These are phyloP conservation scores for Ypsolopha sequella DNA, from an alignment of 2,888 invertebrate genomes.

Conservation along the genomic window DNA sequence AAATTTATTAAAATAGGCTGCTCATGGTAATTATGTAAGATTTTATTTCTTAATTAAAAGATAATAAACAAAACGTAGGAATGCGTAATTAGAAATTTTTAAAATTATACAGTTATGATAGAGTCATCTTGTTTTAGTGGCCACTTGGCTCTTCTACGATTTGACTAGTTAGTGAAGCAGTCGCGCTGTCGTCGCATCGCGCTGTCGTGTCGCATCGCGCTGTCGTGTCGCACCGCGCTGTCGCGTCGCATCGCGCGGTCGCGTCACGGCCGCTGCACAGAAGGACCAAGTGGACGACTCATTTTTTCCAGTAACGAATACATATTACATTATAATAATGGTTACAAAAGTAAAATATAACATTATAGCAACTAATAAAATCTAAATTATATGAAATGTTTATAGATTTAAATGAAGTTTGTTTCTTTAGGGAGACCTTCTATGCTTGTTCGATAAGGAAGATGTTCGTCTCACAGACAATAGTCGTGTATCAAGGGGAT, in stretches of 20 bases:
- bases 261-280: constrained; percentile 11
- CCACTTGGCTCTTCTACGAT: constrained; percentile 31
- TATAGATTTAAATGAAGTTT: constrained; percentile 67
- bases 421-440: constrained; percentile 64
- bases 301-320: constrained; percentile 64
- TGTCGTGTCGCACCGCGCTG: constrained; percentile 8
- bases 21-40: constrained; percentile 68
- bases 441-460: constrained; percentile 57
- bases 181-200: not conserved
- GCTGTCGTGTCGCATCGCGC: constrained; percentile 1
- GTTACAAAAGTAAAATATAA: constrained; percentile 70
- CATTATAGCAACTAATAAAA: constrained; percentile 69
- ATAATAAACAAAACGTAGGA: constrained; percentile 68
- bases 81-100: constrained; percentile 71
- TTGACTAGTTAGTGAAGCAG: constrained; percentile 7
- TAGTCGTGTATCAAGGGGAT: constrained; percentile 44
- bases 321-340: constrained; percentile 70
- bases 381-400: constrained; percentile 71
- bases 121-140: constrained; percentile 53
- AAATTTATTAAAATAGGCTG: constrained; percentile 69
- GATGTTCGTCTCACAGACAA: constrained; percentile 54
- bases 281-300: constrained; percentile 39
- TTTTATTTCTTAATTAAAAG: constrained; percentile 70
- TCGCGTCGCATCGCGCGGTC: constrained; percentile 9
- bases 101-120: constrained; percentile 71